Base-by-base conservation (phyloP, 1,140 invertebrate species). In the Chrysomallon squamiferum region DNA sequence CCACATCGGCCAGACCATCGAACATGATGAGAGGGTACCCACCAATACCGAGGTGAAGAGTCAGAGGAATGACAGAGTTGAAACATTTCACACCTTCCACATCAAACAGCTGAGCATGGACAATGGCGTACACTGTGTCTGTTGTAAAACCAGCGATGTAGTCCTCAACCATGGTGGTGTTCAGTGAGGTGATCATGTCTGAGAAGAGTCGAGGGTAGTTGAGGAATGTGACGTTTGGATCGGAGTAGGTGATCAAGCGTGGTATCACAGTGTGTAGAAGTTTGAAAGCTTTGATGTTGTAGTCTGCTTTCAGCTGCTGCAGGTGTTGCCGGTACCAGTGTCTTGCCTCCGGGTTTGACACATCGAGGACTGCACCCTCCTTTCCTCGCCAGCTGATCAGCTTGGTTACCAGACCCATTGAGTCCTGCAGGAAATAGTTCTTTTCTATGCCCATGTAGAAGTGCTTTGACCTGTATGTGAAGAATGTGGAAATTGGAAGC, bases 11-110 rank as follows among this genome's bases (percentile, higher is more conserved):
- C 22, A 96, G 90, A 92, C 95, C 95, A 77, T 96, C 94, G 0
- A 94, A 93, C 6, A 97, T 84, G 2, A 96, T 91, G 68, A 92
- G 90, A 0, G 91, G 88, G 84, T 96, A 96, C 2, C 95, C 94
- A 65, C 91, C 89, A 43, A 95, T 78, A 73, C 93, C 94, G 62
- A 96, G 92, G 29, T 91, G 90, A 1, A 96, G 83, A 0, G 93
- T 81, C 3, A 92, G 92, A 0, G 94, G 92, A 47, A 96, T 90
- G 15, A 96, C 76, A 1, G 60, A 58, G 43, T 69, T 69, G 38
- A 73, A 60, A 47, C 71, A 73, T n/a, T 50, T 32, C 11, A 47
- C n/a, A 18, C 27, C 18, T 5, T 38, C 35, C 2, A 66, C 30
- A 11, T 30, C 57, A 52, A 49, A 52, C 52, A 73, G 54, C 35